Conservation (phyloP, 2,888 invertebrate species). For the Oegoconia quadripuncta region DNA sequence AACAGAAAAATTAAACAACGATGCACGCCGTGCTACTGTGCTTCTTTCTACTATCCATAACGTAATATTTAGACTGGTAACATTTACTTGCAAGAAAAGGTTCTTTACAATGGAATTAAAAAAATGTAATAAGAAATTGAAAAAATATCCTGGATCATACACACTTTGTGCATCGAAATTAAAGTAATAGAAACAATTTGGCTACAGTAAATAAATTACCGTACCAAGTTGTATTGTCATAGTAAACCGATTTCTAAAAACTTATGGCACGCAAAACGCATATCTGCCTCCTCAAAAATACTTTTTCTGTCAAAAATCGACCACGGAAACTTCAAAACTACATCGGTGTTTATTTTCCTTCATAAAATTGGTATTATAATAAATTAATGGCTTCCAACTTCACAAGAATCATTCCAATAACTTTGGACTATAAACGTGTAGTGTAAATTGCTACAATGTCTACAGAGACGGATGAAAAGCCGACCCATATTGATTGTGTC, state of each 20-base stretch:
- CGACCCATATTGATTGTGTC: constrained; percentile 44
- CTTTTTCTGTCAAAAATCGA: constrained; percentile 12
- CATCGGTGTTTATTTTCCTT: constrained; percentile 54
- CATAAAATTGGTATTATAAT: constrained; percentile 32
- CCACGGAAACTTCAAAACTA: constrained; percentile 27
- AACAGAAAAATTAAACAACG: too few species aligned
- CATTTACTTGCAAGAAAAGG: background rate
- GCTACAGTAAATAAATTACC: too few species aligned
- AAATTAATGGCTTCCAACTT: constrained; percentile 39
- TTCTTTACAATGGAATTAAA: background rate
- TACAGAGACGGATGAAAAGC: constrained; percentile 31
- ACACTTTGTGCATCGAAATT: too few species aligned
- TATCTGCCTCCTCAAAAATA: too few species aligned
- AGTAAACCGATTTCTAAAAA: too few species aligned
- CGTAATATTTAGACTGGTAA: background rate
- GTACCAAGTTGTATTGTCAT: too few species aligned
- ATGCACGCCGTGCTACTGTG: too few species aligned
- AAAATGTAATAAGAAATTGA: background rate
- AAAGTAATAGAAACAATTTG: too few species aligned
- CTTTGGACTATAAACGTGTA: constrained; percentile 28
- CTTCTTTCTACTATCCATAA: background rate
- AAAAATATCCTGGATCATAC: constrained; percentile 8
- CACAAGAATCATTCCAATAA: constrained; percentile 24
- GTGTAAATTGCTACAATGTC: constrained; percentile 44
- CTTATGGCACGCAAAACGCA: too few species aligned